phyloP scores from a whole-genome alignment of 1,140 invertebrate genomes.

The Paraescarpia echinospica region DNA sequence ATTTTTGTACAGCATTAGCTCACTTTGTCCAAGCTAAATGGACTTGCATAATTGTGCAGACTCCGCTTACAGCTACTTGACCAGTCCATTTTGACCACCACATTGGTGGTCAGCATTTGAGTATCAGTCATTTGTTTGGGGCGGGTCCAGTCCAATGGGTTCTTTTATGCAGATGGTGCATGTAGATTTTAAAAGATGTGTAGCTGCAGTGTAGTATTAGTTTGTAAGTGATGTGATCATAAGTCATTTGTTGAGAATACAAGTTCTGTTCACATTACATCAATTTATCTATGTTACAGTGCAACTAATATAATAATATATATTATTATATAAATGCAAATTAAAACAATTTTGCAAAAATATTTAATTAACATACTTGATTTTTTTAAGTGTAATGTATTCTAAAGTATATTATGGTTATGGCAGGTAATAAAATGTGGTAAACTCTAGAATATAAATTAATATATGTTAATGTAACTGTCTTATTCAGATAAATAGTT shows the following conservation, averaged over 20 bases:
- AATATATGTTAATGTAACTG: too few species aligned
- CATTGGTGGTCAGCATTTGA: neutral
- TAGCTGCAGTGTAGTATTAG: neutral
- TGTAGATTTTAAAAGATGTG: neutral
- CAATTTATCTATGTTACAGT: too few species aligned
- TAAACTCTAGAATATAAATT: too few species aligned
- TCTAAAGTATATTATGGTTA: too few species aligned
- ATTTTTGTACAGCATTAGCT: conserved; percentile 6
- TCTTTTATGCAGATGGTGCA: neutral
- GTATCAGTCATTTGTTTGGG: neutral
- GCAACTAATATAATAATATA: too few species aligned
- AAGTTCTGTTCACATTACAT: neutral
- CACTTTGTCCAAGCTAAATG: neutral
- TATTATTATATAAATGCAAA: too few species aligned
- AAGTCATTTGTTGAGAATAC: neutral
- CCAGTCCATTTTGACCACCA: neutral
- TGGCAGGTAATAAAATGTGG: too few species aligned
- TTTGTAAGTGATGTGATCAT: neutral
- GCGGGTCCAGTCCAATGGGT: neutral
- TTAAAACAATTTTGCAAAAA: too few species aligned
- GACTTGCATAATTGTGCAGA: conserved; percentile 1
- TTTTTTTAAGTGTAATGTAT: too few species aligned
- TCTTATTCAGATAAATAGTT: too few species aligned
- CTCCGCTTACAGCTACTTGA: neutral
- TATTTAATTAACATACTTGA: too few species aligned